Conservation (phyloP, 2,888 invertebrate genomes). For the Amblyteles armatorius region DNA sequence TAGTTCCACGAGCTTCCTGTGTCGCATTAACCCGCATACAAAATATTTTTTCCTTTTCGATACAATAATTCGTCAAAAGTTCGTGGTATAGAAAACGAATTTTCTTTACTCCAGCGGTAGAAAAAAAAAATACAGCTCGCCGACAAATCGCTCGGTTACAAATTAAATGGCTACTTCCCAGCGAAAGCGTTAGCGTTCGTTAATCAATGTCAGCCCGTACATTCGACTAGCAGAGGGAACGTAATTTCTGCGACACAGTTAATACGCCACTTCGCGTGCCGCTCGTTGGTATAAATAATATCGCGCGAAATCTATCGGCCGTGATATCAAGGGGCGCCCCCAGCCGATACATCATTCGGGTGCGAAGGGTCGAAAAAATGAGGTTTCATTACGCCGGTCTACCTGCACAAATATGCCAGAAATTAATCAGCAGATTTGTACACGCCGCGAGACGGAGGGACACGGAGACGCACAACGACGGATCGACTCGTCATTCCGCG, state of each 20-base stretch:
- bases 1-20: no score
- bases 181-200: no score
- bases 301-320: neutral
- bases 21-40: no score
- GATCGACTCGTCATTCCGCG: neutral
- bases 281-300: neutral
- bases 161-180: no score
- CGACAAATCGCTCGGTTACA: no score
- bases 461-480: neutral
- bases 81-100: no score
- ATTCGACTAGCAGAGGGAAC: neutral
- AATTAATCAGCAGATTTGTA: constrained; percentile 4
- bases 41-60: no score
- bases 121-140: no score
- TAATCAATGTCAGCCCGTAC: no score
- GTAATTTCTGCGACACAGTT: neutral
- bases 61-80: no score
- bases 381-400: neutral
- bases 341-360: neutral
- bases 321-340: neutral
- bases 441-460: neutral
- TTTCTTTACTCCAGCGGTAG: no score
- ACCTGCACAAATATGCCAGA: neutral
- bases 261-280: neutral
- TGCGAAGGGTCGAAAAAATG: neutral